phyloP scores from a whole-genome alignment of 2,888 invertebrate species.

The Yponomeuta evonymella region DNA sequence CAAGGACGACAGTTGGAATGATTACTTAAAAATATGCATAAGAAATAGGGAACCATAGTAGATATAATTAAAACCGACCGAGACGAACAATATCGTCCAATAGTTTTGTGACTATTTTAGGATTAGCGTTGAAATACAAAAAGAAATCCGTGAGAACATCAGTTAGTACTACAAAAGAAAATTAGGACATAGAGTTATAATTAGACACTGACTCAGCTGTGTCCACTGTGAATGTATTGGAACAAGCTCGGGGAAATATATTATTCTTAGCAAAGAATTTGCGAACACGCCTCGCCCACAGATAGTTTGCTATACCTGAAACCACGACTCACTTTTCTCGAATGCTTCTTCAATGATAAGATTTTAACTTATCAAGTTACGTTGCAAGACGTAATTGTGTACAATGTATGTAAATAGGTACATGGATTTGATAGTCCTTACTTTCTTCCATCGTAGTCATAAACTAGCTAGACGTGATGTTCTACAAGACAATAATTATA shows the following conservation, averaged over 20 bases:
- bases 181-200: slow-evolving; percentile 55
- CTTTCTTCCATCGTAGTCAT: too few relatives aligned
- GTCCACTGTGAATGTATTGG: slow-evolving; percentile 54
- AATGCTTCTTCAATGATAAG: background rate
- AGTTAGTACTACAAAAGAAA: slow-evolving; percentile 37
- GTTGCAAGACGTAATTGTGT: too few relatives aligned
- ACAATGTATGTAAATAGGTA: too few relatives aligned
- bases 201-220: slow-evolving; percentile 62
- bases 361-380: too few relatives aligned
- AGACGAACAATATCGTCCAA: background rate
- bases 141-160: background rate
- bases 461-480: too few relatives aligned
- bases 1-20: background rate
- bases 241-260: slow-evolving; percentile 50
- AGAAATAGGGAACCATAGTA: too few relatives aligned
- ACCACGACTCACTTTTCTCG: background rate
- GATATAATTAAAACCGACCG: too few relatives aligned
- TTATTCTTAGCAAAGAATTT: slow-evolving; percentile 60
- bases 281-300: slow-evolving; percentile 44
- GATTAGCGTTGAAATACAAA: background rate
- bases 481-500: too few relatives aligned
- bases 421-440: too few relatives aligned
- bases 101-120: background rate
- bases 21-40: too few relatives aligned
- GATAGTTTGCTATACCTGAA: slow-evolving; percentile 9